phyloP scores from a whole-genome alignment of 2,113 vertebrate species.

The Empidonax traillii region DNA sequence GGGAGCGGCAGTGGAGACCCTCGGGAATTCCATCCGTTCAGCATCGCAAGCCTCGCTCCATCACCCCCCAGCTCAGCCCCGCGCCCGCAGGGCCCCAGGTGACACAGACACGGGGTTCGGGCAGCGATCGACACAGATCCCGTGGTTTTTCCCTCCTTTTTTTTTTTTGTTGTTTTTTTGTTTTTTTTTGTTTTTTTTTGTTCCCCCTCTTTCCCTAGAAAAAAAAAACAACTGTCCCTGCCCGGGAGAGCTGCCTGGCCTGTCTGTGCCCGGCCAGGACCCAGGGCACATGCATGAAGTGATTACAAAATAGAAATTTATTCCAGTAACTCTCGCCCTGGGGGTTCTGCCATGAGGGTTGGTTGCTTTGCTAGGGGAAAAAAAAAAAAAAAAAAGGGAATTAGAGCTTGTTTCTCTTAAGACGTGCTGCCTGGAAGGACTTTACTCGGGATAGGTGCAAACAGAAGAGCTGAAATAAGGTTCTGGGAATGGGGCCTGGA shows the following conservation, averaged over 20 bases:
- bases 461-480: not conserved
- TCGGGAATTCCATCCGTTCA: accelerated
- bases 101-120: accelerated
- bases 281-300: not conserved
- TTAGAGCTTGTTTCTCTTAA: not conserved
- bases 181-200: no score
- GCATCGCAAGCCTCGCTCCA: accelerated
- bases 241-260: not conserved
- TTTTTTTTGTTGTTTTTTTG: no score
- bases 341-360: not conserved
- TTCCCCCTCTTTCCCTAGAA: not conserved
- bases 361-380: not conserved
- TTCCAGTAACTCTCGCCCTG: not conserved
- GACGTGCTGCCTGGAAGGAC: not conserved
- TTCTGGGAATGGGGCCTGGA: not conserved
- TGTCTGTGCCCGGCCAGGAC: not conserved
- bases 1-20: accelerated
- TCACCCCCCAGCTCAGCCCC: not conserved
- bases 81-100: not conserved
- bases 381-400: not conserved
- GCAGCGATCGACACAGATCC: accelerated
- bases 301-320: not conserved
- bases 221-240: not conserved
- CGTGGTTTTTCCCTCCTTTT: no score
- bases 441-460: not conserved